These are phyloP conservation scores for Heliconius aoede DNA, from an alignment of 2,888 invertebrate species.

Conservation along the genomic window DNA sequence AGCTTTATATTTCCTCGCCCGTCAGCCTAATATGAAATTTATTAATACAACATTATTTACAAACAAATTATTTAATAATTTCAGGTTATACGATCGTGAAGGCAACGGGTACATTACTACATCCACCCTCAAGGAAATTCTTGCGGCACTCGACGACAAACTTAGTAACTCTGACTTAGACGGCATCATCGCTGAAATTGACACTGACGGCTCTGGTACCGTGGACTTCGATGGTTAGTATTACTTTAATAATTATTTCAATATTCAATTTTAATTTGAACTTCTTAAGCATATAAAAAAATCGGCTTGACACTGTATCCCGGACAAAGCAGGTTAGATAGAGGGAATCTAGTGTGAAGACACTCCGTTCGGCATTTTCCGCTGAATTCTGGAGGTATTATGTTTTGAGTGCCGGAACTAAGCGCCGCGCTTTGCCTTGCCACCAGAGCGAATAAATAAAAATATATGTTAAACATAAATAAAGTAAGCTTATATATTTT, in stretches of 20 bases:
- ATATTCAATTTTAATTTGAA: too few species aligned
- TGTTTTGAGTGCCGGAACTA: too few species aligned
- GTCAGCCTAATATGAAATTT: background rate
- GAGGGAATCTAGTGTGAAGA: too few species aligned
- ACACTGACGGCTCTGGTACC: slow-evolving; percentile 98
- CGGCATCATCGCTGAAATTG: slow-evolving; percentile 98
- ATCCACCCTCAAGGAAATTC: slow-evolving; percentile 95
- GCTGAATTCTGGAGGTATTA: too few species aligned
- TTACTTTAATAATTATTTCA: background rate
- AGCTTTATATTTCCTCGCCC: background rate
- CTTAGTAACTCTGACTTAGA: slow-evolving; percentile 95
- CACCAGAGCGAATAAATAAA: too few species aligned
- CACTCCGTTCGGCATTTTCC: too few species aligned
- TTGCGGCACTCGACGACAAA: slow-evolving; percentile 96
- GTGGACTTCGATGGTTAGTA: slow-evolving; percentile 97
- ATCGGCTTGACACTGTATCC: too few species aligned
- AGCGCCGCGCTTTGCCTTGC: too few species aligned
- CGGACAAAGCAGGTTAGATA: too few species aligned
- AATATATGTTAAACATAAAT: too few species aligned
- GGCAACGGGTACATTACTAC: slow-evolving; percentile 97
- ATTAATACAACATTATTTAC: background rate
- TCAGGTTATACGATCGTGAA: slow-evolving; percentile 95
- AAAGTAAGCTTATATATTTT: background rate
- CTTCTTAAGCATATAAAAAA: too few species aligned
- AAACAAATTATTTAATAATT: slow-evolving; percentile 19